Base-by-base conservation (phyloP, 2,113 vertebrate species). In the Passer domesticus region DNA sequence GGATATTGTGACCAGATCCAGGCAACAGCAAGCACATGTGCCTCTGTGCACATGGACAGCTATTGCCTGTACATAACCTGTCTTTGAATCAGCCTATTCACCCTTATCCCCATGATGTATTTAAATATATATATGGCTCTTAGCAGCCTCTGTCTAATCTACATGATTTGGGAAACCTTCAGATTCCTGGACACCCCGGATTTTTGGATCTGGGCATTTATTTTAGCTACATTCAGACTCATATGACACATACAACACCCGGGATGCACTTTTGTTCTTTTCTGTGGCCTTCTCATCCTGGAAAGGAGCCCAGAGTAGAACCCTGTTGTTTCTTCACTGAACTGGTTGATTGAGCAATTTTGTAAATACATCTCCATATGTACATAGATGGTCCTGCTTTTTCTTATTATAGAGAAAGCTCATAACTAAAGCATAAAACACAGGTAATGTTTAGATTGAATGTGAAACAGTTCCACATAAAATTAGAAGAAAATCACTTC, bases 401-500 rank as follows among this genome's bases (percentile, higher is more conserved):
- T 79, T 69, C 31, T 46, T 78, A 43, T 68, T 89, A 87, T 10
- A 83, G 62, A 87, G 63, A 87, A 94, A 91, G 21, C 77, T 82
- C n/a, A 35, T 87, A 94, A 92, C 31, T 59, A 56, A 27, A 37
- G 4, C 64, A 93, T 86, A 92, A 92, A 83, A 41, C 47, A 75
- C 0, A 22, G 33, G 41, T 76, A 93, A 75, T 84, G 13, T 79
- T 95, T 74, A 77, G 60, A 66, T 41, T 12, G 60, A 81, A 66
- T 59, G 31, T 70, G 74, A 92, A 94, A 82, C 22, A 50, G 53
- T 90, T 89, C 33, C 52, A 89, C 55, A 70, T n/a, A 72, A 96
- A 92, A 88, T 94, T 70, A 92, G 92, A 91, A 86, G 30, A 39
- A 94, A 83, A 86, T 91, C 14, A 68, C 52, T 91, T 87, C 76